phyloP scores from a whole-genome alignment of 2,113 vertebrate genomes.

The Henicopernis longicauda region DNA sequence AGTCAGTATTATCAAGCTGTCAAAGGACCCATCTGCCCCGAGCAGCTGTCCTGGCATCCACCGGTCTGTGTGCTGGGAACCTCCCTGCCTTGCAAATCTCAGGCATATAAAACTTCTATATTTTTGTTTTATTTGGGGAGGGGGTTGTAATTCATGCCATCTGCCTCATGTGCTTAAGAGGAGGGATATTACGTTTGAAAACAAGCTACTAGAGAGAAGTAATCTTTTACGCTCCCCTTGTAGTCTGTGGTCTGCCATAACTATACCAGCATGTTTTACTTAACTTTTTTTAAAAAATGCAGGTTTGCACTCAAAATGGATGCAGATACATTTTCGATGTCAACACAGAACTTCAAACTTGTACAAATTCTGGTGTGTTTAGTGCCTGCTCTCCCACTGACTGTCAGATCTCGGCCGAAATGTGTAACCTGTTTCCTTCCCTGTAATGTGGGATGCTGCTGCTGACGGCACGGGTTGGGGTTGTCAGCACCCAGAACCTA shows the following conservation, averaged over 20 bases:
- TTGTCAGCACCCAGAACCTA: neutral
- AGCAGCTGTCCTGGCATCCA: slow-evolving; percentile 65
- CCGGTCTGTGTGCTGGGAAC: slow-evolving; percentile 1
- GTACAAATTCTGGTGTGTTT: neutral
- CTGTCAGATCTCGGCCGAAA: neutral
- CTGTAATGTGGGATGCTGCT: neutral
- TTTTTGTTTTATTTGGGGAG: neutral
- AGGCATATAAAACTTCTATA: neutral
- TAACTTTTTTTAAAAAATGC: neutral
- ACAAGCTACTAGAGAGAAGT: neutral
- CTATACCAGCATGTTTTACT: neutral
- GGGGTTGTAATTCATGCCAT: neutral
- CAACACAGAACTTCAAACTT: neutral
- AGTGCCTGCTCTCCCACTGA: neutral
- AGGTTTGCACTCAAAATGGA: accelerated
- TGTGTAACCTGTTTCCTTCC: neutral
- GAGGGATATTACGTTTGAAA: neutral
- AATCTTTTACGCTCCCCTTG: neutral
- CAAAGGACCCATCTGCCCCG: slow-evolving; percentile 60
- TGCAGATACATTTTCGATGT: neutral
- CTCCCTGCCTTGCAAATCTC: neutral
- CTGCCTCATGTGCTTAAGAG: neutral
- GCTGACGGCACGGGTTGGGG: accelerated
- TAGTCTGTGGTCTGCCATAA: neutral
- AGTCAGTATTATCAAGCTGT: slow-evolving; percentile 32